Evolutionary conservation across 2,888 invertebrate genomes (phyloP).

Genomic region (Pheosia tremula): DNA sequence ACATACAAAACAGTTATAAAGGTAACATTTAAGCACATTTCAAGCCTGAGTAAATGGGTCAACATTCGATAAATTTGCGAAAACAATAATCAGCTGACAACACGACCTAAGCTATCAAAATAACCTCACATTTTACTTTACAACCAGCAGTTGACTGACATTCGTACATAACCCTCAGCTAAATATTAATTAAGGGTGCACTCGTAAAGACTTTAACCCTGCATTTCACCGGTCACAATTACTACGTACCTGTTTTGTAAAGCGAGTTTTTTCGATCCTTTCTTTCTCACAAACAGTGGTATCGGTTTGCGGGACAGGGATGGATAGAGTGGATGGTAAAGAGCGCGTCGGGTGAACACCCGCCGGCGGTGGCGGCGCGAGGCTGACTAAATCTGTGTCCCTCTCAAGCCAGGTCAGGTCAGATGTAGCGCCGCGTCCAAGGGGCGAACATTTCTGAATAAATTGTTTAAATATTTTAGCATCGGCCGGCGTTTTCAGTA

Average conservation of each 20-base stretch:
- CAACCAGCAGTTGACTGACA: conserved; percentile 13
- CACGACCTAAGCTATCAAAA: conserved; percentile 30
- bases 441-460: conserved; percentile 44
- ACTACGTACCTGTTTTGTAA: conserved; percentile 43
- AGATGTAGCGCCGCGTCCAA: conserved; percentile 58
- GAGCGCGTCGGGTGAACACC: conserved; percentile 51
- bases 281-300: conserved; percentile 58
- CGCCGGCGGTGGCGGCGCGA: conserved; percentile 73
- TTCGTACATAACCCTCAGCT: conserved; percentile 13
- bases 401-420: conserved; percentile 79
- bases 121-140: conserved; percentile 37
- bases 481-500: conserved; percentile 42
- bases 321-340: conserved; percentile 45
- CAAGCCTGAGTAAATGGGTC: not conserved
- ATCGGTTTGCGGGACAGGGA: conserved; percentile 58
- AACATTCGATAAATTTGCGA: not conserved
- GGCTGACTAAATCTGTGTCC: conserved; percentile 81
- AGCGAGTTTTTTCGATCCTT: conserved; percentile 38
- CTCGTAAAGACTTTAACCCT: conserved; percentile 48
- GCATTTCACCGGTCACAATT: conserved; percentile 48
- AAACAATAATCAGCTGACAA: conserved; percentile 35
- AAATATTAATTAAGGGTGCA: conserved; percentile 41
- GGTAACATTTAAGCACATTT: not conserved
- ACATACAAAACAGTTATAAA: too few species aligned
- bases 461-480: conserved; percentile 57